Evolutionary conservation across 2,797 vertebrate species (phyloP).

Genomic region (Mallotus villosus): DNA sequence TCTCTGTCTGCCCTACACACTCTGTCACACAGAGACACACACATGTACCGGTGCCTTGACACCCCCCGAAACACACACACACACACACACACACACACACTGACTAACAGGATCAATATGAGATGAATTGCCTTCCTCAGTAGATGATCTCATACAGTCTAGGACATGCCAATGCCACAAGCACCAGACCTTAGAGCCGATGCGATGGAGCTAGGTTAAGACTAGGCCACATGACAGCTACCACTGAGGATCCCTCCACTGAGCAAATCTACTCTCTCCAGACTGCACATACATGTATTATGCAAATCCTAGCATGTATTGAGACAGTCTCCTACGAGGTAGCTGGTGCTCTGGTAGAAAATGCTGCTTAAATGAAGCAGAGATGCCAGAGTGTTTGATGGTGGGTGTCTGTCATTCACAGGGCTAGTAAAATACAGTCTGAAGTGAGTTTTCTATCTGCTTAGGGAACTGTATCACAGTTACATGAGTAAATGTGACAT

Average conservation of each 20-base stretch:
- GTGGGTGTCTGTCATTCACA: not conserved
- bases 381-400: not conserved
- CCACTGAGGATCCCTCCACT: no score
- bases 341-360: not conserved
- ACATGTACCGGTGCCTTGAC: not conserved
- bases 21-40: not conserved
- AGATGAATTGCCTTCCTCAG: not conserved
- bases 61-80: not conserved
- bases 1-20: slow-evolving; percentile 2
- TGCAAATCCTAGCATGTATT: not conserved
- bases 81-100: not conserved
- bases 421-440: not conserved
- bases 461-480: no score
- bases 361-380: not conserved
- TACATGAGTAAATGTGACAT: no score
- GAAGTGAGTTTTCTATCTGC: not conserved
- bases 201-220: no score
- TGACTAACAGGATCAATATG: not conserved
- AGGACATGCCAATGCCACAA: no score
- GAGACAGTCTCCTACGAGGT: not conserved
- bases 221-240: no score
- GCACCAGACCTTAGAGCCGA: no score
- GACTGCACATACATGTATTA: no score
- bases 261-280: no score
- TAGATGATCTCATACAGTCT: not conserved